Percentiles rank a stretch among this genome's conserved stretches.
These are phyloP conservation scores for Elaphurus davidianus DNA, from an alignment of 2,113 vertebrate species.

Conservation along the genomic window DNA sequence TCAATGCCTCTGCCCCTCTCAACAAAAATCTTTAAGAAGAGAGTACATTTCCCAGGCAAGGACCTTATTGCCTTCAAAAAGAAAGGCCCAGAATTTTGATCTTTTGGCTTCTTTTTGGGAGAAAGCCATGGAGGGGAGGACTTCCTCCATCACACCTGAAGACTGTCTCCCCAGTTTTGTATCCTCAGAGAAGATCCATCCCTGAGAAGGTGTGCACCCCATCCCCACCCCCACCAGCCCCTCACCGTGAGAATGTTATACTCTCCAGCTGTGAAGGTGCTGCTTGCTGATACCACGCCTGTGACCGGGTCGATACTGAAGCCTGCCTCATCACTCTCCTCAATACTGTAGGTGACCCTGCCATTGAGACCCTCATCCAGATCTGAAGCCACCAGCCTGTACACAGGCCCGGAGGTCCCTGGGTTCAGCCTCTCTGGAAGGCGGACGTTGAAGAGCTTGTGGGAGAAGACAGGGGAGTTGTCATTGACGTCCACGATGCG, in stretches of 20 bases:
- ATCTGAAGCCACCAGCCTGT: conserved; percentile 91
- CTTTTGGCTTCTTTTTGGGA: background rate
- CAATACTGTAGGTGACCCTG: conserved; percentile 89
- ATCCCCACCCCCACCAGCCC: background rate
- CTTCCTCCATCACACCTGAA: background rate
- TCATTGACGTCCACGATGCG: conserved; percentile 92
- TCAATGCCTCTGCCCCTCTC: background rate
- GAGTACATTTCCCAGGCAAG: background rate
- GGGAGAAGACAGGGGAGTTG: conserved; percentile 89
- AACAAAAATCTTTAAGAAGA: background rate
- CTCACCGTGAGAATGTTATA: conserved; percentile 95
- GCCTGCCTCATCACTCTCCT: conserved; percentile 81
- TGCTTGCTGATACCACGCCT: conserved; percentile 86
- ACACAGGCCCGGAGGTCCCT: conserved; percentile 75
- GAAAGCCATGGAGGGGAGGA: background rate
- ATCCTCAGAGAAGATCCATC: background rate
- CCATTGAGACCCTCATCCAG: conserved; percentile 90
- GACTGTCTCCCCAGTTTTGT: background rate
- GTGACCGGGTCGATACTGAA: conserved; percentile 88
- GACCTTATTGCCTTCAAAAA: background rate
- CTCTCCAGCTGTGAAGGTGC: conserved; percentile 87
- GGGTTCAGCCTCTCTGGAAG: conserved; percentile 82
- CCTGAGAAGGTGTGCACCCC: fast-evolving
- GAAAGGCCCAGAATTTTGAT: background rate
- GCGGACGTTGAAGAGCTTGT: conserved; percentile 92